Base-by-base conservation (phyloP, 2,797 vertebrate species). In the Chiroxiphia lanceolata region DNA sequence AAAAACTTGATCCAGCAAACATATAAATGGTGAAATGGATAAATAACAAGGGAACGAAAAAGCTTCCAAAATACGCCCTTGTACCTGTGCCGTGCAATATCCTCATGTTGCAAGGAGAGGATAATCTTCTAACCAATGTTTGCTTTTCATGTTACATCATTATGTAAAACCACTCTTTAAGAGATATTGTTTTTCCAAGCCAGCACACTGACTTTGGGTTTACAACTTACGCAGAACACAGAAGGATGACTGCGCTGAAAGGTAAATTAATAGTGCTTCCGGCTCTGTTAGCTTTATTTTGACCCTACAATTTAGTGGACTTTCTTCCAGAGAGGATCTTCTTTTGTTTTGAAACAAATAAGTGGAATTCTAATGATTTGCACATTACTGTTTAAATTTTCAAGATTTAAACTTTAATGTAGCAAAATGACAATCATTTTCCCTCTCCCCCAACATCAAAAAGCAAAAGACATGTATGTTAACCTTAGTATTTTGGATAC, bases 401-500 rank as follows among this genome's bases (percentile, higher is more conserved):
- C 19, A 64, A 50, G 13, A 27, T 81, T 74, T 83, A 64, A 4
- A n/a, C 25, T n/a, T 69, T 36, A 54, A 54, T 40, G 31, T 65
- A 65, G 4, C 10, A 69, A 45, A 70, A 21, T 33, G 51, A 9
- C 6, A 29, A 44, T 29, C 5, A 21, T 48, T 63, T 67, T 56
- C 11, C n/a, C 21, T 36, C 45, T 45, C 4, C 29, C 3, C 4
- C 38, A 64, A 26, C 4, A 15, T 29, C 16, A 40, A 63, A 57
- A 89, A 61, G 23, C 45, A 65, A 59, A 71, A 78, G 11, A 15
- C 27, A 69, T 31, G 26, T 27, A 53, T 54, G 51, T 56, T 81
- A 93, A 83, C 83, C 7, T 14, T 44, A 50, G 33, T n/a, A 68
- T 75, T 91, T 71, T 95, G 85, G 88, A 90, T 34, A 70, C 10